phyloP scores from a whole-genome alignment of 2,888 invertebrate genomes.

The Athalia circularis region DNA sequence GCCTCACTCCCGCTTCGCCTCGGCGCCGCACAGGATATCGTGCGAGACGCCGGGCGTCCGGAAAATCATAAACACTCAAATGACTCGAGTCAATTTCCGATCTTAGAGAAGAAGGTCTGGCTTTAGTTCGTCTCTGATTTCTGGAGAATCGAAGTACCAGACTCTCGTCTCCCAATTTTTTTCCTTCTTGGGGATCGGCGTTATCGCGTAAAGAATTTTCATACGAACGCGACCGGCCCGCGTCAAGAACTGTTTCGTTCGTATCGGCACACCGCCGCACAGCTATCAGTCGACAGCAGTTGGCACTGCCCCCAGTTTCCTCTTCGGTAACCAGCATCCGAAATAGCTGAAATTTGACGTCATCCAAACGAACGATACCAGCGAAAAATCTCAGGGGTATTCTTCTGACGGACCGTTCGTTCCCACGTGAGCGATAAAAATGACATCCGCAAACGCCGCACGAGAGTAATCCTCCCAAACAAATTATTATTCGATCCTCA shows the following conservation, averaged over 20 bases:
- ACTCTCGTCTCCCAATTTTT: too few relatives aligned
- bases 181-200: too few relatives aligned
- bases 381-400: constrained; percentile 10
- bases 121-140: too few relatives aligned
- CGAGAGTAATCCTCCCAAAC: too few relatives aligned
- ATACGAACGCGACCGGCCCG: background rate
- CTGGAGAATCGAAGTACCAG: too few relatives aligned
- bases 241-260: background rate
- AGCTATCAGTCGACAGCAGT: constrained; percentile 70
- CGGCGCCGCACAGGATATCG: background rate
- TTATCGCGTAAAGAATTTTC: background rate
- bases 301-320: constrained; percentile 64
- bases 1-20: constrained; percentile 35
- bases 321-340: constrained; percentile 70
- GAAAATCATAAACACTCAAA: too few relatives aligned
- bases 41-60: too few relatives aligned
- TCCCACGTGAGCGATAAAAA: background rate
- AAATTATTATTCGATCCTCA: background rate
- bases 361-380: constrained; percentile 26
- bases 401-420: background rate
- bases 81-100: too few relatives aligned
- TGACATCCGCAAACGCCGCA: background rate
- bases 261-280: constrained; percentile 63
- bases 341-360: constrained; percentile 53
- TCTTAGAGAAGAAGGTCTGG: too few relatives aligned